These are phyloP conservation scores for Drosophila sechellia DNA, from an alignment of 1,140 invertebrate species.

Conservation along the genomic window DNA sequence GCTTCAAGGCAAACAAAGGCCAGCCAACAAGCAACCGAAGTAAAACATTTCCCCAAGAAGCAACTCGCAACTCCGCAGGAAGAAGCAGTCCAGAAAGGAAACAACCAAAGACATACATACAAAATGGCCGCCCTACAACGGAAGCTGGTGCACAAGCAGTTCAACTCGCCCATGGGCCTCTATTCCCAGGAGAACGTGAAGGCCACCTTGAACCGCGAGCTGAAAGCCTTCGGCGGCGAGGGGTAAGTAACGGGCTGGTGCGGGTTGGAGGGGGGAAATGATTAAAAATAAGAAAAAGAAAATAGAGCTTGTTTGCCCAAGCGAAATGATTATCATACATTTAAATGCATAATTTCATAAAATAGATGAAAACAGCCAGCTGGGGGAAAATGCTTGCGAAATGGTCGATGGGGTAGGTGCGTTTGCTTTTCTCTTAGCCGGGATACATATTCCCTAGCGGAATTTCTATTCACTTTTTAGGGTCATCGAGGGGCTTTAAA, in stretches of 20 bases:
- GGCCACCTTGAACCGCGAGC: slow-evolving; percentile 91
- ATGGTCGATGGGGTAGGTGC: background rate
- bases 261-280: too few relatives aligned
- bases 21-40: slow-evolving; percentile 26
- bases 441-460: slow-evolving; percentile 3
- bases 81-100: slow-evolving; percentile 32
- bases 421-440: slow-evolving; percentile 14
- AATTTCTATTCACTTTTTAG: background rate
- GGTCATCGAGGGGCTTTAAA: background rate
- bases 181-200: slow-evolving; percentile 93
- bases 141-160: slow-evolving; percentile 93
- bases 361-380: slow-evolving; percentile 61
- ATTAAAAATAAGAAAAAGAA: background rate
- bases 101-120: slow-evolving; percentile 8
- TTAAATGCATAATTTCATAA: slow-evolving; percentile 81
- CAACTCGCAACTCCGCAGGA: slow-evolving; percentile 26
- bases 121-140: slow-evolving; percentile 86
- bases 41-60: slow-evolving; percentile 22
- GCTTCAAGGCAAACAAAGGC: slow-evolving; percentile 29
- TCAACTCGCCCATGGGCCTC: slow-evolving; percentile 94
- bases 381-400: slow-evolving; percentile 9
- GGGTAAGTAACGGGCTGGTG: slow-evolving; percentile 86
- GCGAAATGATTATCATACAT: slow-evolving; percentile 78
- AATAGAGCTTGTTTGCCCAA: slow-evolving; percentile 17
- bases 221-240: slow-evolving; percentile 90